Conservation (phyloP, 2,888 invertebrate genomes). For the Xestia rhomboidea region DNA sequence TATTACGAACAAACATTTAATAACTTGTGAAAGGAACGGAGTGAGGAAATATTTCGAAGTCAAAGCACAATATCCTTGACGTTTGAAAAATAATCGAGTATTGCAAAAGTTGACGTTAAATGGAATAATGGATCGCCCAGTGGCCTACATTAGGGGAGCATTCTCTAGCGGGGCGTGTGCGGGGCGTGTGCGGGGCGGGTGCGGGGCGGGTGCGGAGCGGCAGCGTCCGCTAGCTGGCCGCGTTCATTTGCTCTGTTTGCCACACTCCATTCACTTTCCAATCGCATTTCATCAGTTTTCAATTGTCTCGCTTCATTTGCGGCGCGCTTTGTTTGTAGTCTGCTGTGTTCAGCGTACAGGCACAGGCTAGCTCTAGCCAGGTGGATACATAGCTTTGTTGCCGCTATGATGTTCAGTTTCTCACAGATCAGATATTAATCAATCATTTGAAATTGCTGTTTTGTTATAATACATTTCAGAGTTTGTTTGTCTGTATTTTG, state of each 20-base stretch:
- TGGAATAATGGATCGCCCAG: conserved; percentile 64
- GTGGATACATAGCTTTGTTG: conserved; percentile 1
- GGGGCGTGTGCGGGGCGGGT: conserved; percentile 29
- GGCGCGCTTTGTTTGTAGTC: conserved; percentile 58
- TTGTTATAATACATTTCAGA: neutral
- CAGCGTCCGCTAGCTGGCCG: conserved; percentile 50
- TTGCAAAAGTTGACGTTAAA: conserved; percentile 61
- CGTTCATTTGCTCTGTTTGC: conserved; percentile 64
- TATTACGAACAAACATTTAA: conserved; percentile 37
- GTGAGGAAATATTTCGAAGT: conserved; percentile 39
- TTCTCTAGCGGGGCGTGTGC: conserved; percentile 41
- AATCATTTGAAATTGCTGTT: conserved; percentile 22
- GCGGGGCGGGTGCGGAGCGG: conserved; percentile 40
- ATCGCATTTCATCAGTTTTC: conserved; percentile 72
- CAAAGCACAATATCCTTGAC: conserved; percentile 56
- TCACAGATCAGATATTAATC: neutral
- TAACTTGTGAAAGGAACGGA: conserved; percentile 36
- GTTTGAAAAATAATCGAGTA: conserved; percentile 61
- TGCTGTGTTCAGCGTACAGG: conserved; percentile 39
- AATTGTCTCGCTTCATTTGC: conserved; percentile 71
- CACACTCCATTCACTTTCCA: conserved; percentile 67
- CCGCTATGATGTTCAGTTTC: conserved; percentile 5
- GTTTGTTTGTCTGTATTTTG: neutral
- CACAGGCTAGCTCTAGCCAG: conserved; percentile 1
- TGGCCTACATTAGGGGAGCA: conserved; percentile 66